A percentile compares a stretch with the other conserved stretches of the same genome.
Conservation (phyloP, 2,888 invertebrate species). For the Brachyopa scutellaris region DNA sequence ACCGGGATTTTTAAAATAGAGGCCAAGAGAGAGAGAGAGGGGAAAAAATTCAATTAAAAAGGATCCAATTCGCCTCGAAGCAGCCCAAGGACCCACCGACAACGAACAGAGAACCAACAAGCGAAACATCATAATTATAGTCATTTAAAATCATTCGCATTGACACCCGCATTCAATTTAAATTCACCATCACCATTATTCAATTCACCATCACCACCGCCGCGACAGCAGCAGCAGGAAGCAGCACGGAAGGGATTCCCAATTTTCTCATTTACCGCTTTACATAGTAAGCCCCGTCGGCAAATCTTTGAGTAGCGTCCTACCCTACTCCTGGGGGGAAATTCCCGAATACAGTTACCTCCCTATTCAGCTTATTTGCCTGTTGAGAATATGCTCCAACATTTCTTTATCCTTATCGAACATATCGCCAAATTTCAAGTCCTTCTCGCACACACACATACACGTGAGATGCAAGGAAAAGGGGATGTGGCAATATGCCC, state of each 20-base stretch:
- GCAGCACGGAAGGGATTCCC: background rate
- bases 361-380: background rate
- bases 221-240: background rate
- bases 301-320: background rate
- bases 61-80: slow-evolving; percentile 8
- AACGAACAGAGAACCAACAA: slow-evolving; percentile 18
- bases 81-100: background rate
- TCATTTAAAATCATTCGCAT: slow-evolving; percentile 70
- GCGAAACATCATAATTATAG: slow-evolving; percentile 62
- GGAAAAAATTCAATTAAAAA: slow-evolving; percentile 34
- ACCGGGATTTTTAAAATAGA: background rate
- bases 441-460: background rate
- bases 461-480: background rate
- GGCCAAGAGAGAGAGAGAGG: too few species aligned
- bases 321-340: too few species aligned
- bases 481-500: slow-evolving; percentile 29
- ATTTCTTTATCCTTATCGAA: too few species aligned
- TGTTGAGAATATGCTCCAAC: background rate
- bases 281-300: slow-evolving; percentile 1
- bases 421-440: background rate
- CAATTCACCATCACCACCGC: slow-evolving; percentile 14
- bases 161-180: slow-evolving; percentile 66
- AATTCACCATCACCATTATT: slow-evolving; percentile 57
- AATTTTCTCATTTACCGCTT: slow-evolving; percentile 27
- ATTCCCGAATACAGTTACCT: background rate